These are phyloP conservation scores for Ruditapes philippinarum DNA, from an alignment of 1,140 invertebrate genomes.

Conservation along the genomic window DNA sequence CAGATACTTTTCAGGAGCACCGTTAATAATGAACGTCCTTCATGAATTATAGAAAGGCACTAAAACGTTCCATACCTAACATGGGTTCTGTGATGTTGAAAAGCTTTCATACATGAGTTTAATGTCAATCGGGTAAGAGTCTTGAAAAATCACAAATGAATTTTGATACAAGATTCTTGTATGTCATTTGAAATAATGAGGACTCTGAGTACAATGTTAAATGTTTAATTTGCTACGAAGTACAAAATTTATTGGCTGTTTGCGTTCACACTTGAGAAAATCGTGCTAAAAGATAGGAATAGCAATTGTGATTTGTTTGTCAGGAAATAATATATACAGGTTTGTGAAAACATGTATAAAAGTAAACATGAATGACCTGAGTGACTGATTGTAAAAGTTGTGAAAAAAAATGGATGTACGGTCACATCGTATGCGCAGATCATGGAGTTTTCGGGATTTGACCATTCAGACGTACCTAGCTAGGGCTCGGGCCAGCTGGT, in stretches of 20 bases:
- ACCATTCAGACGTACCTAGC: conserved; percentile 66
- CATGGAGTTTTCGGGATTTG: conserved; percentile 48
- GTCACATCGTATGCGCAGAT: conserved; percentile 30
- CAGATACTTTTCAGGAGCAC: no score
- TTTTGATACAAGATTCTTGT: no score
- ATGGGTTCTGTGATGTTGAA: no score
- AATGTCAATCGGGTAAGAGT: no score
- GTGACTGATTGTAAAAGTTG: not conserved
- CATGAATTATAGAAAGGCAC: not conserved
- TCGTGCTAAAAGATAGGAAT: not conserved
- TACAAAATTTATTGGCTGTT: not conserved
- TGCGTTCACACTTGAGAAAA: conserved; percentile 3
- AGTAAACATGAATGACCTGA: not conserved
- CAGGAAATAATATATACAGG: not conserved
- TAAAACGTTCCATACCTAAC: no score
- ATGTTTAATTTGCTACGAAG: not conserved
- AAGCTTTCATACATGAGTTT: no score
- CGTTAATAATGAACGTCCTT: no score
- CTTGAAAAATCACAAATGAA: no score
- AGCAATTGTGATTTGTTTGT: not conserved
- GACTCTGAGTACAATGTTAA: not conserved
- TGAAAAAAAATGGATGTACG: conserved; percentile 45
- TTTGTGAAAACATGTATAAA: not conserved
- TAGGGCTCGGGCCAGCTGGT: conserved; percentile 58
- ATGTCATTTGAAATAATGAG: not conserved